These are phyloP conservation scores for Neodiprion lecontei DNA, from an alignment of 1,140 invertebrate genomes.

Conservation along the genomic window DNA sequence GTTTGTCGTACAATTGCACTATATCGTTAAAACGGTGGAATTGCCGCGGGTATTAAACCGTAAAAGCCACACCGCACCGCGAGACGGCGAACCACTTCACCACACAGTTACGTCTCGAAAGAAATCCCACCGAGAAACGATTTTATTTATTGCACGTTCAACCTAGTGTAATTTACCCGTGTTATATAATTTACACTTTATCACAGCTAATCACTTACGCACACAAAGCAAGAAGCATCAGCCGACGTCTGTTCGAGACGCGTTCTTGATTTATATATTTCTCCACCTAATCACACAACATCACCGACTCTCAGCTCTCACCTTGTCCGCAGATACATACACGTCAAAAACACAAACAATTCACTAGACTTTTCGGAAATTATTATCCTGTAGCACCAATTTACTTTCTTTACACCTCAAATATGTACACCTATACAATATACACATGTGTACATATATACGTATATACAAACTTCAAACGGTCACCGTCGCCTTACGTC, in stretches of 20 bases:
- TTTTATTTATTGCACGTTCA: slow-evolving; percentile 4
- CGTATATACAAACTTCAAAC: too few relatives aligned
- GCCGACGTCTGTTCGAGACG: neutral
- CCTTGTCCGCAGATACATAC: neutral
- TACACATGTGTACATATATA: too few relatives aligned
- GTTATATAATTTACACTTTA: slow-evolving; percentile 15
- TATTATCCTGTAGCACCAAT: too few relatives aligned
- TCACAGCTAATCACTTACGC: slow-evolving; percentile 6
- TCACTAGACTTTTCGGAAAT: too few relatives aligned
- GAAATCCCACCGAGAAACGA: neutral
- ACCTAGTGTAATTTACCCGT: neutral
- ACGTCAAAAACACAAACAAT: too few relatives aligned
- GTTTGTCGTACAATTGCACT: neutral
- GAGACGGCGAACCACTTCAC: neutral
- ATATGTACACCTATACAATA: too few relatives aligned
- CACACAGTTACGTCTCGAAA: neutral
- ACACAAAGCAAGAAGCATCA: neutral
- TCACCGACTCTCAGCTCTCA: neutral
- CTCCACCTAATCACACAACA: neutral
- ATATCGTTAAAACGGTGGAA: too few relatives aligned
- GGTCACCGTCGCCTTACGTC: too few relatives aligned
- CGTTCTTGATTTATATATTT: slow-evolving; percentile 6
- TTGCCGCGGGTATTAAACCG: too few relatives aligned
- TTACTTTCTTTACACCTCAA: too few relatives aligned
- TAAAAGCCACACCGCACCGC: neutral